These are phyloP conservation scores for Telmatochromis sp. DNA, from an alignment of 2,113 vertebrate species.

Conservation along the genomic window DNA sequence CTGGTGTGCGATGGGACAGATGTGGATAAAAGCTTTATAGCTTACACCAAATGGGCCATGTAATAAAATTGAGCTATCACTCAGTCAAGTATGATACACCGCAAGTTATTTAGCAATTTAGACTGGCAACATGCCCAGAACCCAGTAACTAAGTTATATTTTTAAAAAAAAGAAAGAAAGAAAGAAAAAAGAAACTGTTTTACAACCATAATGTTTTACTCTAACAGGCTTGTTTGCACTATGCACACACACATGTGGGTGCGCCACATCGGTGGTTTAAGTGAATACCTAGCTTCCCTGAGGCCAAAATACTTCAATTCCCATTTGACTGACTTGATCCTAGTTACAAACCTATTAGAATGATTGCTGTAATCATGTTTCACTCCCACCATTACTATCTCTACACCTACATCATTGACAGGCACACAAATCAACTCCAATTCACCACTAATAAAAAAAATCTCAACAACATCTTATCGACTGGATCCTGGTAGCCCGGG, in stretches of 20 bases:
- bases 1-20: constrained; percentile 27
- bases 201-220: neutral
- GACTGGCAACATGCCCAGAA: neutral
- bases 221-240: neutral
- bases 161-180: neutral
- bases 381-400: constrained; percentile 14
- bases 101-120: constrained; percentile 27
- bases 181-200: neutral
- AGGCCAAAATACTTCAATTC: constrained; percentile 15
- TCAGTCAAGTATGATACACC: constrained; percentile 28
- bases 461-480: constrained; percentile 53
- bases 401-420: constrained; percentile 45
- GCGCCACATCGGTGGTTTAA: neutral
- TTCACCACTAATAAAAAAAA: constrained; percentile 50
- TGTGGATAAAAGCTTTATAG: constrained; percentile 47
- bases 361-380: constrained; percentile 43
- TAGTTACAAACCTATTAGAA: constrained; percentile 33
- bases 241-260: neutral
- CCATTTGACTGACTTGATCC: constrained; percentile 18
- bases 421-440: constrained; percentile 54
- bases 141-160: neutral
- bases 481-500: constrained; percentile 22
- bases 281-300: neutral
- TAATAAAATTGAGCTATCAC: constrained; percentile 40
- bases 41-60: constrained; percentile 31